phyloP scores from a whole-genome alignment of 1,140 invertebrate genomes.

The Monomorium pharaonis region DNA sequence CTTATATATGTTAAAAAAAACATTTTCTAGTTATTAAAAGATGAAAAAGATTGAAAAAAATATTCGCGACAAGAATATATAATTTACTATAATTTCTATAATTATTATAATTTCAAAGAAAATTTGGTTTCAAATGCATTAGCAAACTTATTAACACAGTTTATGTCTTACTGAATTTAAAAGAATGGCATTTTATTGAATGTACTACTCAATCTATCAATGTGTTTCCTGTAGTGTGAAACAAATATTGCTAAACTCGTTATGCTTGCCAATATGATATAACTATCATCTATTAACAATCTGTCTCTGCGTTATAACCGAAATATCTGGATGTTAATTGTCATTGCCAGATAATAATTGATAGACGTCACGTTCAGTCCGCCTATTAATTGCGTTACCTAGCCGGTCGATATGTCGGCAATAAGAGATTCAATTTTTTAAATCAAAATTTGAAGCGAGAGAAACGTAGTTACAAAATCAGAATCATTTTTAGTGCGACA shows the following conservation, averaged over 20 bases:
- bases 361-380: conserved; percentile 54
- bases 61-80: too few species aligned
- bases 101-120: background rate
- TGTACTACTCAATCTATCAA: background rate
- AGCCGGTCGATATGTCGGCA: conserved; percentile 1
- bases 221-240: conserved; percentile 24
- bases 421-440: conserved; percentile 29
- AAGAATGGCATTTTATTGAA: background rate
- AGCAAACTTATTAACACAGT: background rate
- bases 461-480: background rate
- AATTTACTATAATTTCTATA: too few species aligned
- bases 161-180: background rate
- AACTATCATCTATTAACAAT: conserved; percentile 61
- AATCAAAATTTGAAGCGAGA: background rate
- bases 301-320: background rate
- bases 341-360: conserved; percentile 58
- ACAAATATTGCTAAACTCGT: conserved; percentile 30
- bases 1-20: too few species aligned
- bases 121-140: background rate
- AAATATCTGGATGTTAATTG: conserved; percentile 62
- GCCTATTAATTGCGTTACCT: conserved; percentile 47
- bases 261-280: conserved; percentile 7
- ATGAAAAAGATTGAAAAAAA: too few species aligned
- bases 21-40: background rate
- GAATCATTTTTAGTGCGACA: too few species aligned